Evolutionary conservation across 2,797 vertebrate species (phyloP).

Genomic region (Psittacula derbiana): DNA sequence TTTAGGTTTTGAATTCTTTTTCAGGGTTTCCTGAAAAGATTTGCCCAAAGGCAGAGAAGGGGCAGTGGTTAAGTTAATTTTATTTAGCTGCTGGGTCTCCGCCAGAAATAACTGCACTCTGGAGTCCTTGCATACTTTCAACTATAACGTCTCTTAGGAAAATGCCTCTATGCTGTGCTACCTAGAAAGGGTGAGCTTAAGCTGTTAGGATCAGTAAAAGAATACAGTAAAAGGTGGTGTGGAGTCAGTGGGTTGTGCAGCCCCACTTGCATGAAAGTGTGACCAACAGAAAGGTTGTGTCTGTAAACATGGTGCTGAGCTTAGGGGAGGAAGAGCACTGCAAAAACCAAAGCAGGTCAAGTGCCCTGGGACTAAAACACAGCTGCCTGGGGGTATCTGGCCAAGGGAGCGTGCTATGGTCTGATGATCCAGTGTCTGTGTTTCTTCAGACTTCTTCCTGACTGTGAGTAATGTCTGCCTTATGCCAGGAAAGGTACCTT

Average conservation of each 20-base stretch:
- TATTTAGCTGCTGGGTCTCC: background rate
- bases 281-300: background rate
- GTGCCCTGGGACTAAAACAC: background rate
- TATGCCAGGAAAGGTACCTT: background rate
- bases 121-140: background rate
- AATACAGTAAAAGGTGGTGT: background rate
- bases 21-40: background rate
- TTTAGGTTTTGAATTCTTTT: background rate
- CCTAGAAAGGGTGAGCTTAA: background rate
- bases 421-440: background rate
- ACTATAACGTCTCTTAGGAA: background rate
- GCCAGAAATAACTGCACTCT: background rate
- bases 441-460: background rate
- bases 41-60: background rate
- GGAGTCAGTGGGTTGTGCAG: background rate
- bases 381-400: background rate
- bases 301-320: background rate
- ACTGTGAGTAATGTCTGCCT: background rate
- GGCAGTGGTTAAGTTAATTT: background rate
- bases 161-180: fast-evolving
- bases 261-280: background rate
- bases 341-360: background rate
- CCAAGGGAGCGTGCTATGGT: background rate
- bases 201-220: background rate
- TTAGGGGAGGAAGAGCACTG: background rate